phyloP scores from a whole-genome alignment of 2,797 vertebrate genomes.

The Pitangus sulphuratus region DNA sequence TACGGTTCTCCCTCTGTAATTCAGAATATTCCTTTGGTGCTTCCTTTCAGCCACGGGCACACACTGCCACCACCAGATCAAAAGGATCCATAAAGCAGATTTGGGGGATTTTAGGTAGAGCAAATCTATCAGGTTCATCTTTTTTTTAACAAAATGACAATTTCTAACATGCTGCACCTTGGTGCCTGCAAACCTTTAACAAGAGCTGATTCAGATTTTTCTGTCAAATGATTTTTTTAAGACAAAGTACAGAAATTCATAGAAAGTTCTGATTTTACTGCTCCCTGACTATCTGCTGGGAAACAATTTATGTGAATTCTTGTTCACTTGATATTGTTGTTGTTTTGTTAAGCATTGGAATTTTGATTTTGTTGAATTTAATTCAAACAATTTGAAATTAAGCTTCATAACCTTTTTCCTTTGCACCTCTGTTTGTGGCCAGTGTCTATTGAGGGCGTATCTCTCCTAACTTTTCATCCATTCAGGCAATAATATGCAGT shows the following conservation, averaged over 20 bases:
- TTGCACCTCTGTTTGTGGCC: background rate
- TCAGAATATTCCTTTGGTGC: accelerated
- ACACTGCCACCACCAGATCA: conserved; percentile 73
- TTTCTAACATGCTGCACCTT: background rate
- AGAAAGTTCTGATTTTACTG: background rate
- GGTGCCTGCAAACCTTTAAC: background rate
- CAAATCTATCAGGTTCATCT: background rate
- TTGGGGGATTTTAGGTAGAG: background rate
- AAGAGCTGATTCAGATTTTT: background rate
- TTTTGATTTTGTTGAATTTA: background rate
- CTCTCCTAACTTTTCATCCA: background rate
- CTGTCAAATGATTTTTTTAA: background rate
- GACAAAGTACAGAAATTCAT: background rate
- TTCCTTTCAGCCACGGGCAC: background rate
- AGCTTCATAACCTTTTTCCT: background rate
- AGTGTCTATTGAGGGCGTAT: background rate
- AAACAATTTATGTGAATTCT: background rate
- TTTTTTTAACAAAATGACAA: background rate
- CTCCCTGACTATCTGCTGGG: background rate
- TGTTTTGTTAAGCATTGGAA: background rate
- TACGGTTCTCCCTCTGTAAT: background rate
- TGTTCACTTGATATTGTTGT: background rate
- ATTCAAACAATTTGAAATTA: background rate
- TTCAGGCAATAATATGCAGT: background rate
- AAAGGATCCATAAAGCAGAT: background rate